phyloP scores from a whole-genome alignment of 2,797 vertebrate species.

The Onychomys torridus region DNA sequence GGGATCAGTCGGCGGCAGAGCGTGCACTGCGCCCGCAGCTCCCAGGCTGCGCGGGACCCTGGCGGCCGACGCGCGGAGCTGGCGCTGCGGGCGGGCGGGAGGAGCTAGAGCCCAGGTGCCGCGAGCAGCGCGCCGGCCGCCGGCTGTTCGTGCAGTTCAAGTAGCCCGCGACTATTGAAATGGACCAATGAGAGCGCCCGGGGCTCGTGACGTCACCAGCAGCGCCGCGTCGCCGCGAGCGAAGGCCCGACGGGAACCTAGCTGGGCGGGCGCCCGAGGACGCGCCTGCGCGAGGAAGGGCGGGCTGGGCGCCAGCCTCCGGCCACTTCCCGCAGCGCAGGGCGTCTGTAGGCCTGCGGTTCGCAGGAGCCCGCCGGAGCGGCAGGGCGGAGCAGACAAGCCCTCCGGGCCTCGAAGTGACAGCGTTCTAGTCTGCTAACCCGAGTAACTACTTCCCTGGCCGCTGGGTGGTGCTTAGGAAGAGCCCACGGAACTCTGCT shows the following conservation, averaged over 20 bases:
- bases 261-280: background rate
- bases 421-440: background rate
- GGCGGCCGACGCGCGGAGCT: conserved; percentile 77
- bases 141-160: conserved; percentile 92
- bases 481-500: background rate
- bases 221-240: conserved; percentile 57
- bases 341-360: background rate
- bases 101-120: background rate
- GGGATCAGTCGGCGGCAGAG: conserved; percentile 52
- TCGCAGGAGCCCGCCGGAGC: accelerated
- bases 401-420: background rate
- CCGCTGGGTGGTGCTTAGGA: background rate
- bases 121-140: conserved; percentile 69
- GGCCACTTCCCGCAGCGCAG: too few species aligned
- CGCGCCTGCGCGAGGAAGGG: background rate
- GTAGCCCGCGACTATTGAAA: conserved; percentile 99
- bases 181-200: conserved; percentile 89
- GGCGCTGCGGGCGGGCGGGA: background rate
- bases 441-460: background rate
- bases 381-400: background rate
- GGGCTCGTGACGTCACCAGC: background rate
- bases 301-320: background rate
- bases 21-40: conserved; percentile 77
- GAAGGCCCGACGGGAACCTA: background rate
- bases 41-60: conserved; percentile 51